A percentile compares a stretch with the other conserved stretches of the same genome.
Evolutionary conservation across 2,888 invertebrate species (phyloP).

Genomic region (Cetonia aurata): DNA sequence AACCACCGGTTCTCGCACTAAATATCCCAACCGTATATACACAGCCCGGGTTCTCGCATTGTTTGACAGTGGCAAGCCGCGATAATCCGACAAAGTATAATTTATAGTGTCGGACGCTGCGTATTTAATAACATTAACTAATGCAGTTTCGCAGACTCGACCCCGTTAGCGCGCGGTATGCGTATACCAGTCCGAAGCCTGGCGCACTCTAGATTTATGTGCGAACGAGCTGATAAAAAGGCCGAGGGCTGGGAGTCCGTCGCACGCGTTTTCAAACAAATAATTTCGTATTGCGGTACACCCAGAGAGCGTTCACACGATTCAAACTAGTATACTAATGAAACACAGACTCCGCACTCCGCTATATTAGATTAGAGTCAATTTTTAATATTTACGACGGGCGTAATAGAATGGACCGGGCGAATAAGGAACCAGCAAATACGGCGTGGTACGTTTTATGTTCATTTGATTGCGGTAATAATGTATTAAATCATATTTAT

Average conservation of each 20-base stretch:
- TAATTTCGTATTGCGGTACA: slow-evolving; percentile 44
- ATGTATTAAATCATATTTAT: slow-evolving; percentile 37
- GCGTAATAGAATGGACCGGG: slow-evolving; percentile 12
- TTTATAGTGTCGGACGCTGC: slow-evolving; percentile 58
- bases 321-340: no score
- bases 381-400: slow-evolving; percentile 43
- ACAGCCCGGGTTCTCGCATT: slow-evolving; percentile 5
- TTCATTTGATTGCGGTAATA: slow-evolving; percentile 34
- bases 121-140: slow-evolving; percentile 58
- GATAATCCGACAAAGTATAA: slow-evolving; percentile 63
- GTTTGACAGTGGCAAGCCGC: slow-evolving; percentile 53
- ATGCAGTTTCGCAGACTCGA: slow-evolving; percentile 52
- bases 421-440: slow-evolving; percentile 6
- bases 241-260: slow-evolving; percentile 30
- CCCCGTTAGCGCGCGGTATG: neutral
- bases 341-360: slow-evolving; percentile 34
- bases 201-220: slow-evolving; percentile 58
- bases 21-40: no score
- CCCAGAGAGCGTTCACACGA: slow-evolving; percentile 38
- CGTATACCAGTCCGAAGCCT: no score
- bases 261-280: slow-evolving; percentile 54
- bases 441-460: slow-evolving; percentile 25
- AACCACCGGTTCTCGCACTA: no score
- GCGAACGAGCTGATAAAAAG: slow-evolving; percentile 62
- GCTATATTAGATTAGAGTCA: slow-evolving; percentile 43